A percentile compares a stretch with the other conserved stretches of the same genome.
phyloP scores from a whole-genome alignment of 2,113 vertebrate species.

The Ciconia stormi region DNA sequence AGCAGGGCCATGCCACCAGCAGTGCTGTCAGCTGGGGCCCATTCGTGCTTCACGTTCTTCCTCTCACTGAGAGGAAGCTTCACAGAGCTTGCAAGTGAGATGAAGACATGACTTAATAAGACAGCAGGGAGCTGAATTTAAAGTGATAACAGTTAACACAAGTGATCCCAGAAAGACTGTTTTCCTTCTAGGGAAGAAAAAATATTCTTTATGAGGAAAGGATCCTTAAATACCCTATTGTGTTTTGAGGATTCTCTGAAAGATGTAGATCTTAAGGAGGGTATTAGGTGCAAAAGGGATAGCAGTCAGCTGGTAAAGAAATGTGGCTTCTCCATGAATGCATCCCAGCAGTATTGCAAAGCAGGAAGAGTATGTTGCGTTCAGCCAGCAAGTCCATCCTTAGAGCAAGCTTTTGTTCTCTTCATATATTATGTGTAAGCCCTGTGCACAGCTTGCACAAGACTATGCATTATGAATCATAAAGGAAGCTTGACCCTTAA shows the following conservation, averaged over 20 bases:
- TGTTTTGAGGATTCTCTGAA: background rate
- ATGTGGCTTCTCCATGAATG: background rate
- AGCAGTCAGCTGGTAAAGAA: background rate
- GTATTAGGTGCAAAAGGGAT: background rate
- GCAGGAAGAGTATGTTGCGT: background rate
- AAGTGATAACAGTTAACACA: background rate
- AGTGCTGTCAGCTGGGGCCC: background rate
- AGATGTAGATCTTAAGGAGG: background rate
- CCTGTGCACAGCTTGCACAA: background rate
- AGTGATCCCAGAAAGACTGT: background rate
- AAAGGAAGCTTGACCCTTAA: background rate
- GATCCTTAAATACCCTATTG: background rate
- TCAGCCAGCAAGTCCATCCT: background rate
- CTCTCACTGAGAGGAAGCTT: too few relatives aligned
- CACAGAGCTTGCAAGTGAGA: background rate
- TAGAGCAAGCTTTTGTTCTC: background rate
- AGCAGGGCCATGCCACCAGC: background rate
- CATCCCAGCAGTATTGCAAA: background rate
- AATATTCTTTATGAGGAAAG: background rate
- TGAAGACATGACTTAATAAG: background rate
- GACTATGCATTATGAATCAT: background rate
- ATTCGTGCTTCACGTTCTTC: background rate
- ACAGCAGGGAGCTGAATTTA: background rate
- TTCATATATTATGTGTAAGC: background rate
- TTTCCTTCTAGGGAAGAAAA: background rate